Conservation (phyloP, 35 echinoderm and acorn worm species). For the Eucidaris tribuloides region DNA sequence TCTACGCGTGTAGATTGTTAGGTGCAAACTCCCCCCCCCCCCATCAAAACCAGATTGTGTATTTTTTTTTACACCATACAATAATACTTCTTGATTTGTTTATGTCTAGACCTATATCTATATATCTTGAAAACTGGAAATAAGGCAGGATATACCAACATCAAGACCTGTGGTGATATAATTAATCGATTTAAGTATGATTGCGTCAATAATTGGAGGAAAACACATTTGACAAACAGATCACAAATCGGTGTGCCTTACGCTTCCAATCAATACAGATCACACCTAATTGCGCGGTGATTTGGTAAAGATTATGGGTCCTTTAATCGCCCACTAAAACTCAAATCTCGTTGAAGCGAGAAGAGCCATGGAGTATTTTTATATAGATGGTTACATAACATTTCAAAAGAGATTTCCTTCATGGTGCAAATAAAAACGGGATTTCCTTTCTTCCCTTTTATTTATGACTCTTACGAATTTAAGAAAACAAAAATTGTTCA, state of each 20-base stretch:
- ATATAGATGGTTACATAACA: not conserved
- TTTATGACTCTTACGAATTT: not conserved
- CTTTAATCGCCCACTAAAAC: not conserved
- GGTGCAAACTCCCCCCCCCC: too few relatives aligned
- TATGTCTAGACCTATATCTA: not conserved
- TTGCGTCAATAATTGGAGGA: too few relatives aligned
- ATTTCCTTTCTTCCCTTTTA: too few relatives aligned
- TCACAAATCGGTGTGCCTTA: not conserved
- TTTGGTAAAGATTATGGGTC: not conserved
- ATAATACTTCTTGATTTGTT: not conserved
- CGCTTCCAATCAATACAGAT: not conserved
- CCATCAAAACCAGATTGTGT: too few relatives aligned
- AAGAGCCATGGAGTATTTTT: not conserved
- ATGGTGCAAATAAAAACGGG: not conserved
- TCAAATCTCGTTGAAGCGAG: constrained; percentile 3
- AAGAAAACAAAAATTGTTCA: not conserved
- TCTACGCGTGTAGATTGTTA: too few relatives aligned
- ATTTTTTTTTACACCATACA: too few relatives aligned
- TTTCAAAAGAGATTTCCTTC: not conserved
- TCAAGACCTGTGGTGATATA: too few relatives aligned
- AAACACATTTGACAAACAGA: not conserved
- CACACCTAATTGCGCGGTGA: constrained; percentile 13
- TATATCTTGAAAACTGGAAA: not conserved
- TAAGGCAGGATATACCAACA: not conserved
- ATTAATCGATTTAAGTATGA: too few relatives aligned